These are phyloP conservation scores for Drosophila arawakana DNA, from an alignment of 1,140 invertebrate genomes.

Conservation along the genomic window DNA sequence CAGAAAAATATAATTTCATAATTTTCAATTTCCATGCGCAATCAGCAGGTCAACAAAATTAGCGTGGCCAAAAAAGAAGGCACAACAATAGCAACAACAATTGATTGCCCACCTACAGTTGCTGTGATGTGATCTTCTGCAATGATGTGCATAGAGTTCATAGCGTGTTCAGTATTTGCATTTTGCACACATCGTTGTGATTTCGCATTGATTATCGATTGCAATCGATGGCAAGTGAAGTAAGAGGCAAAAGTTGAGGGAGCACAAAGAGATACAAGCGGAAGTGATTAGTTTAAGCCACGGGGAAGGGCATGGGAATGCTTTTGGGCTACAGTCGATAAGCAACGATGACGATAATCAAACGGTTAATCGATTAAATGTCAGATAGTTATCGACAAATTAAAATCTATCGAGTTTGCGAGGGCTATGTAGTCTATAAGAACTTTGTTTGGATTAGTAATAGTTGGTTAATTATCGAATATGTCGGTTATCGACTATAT, in stretches of 20 bases:
- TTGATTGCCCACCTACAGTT: slow-evolving; percentile 63
- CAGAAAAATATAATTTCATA: slow-evolving; percentile 81
- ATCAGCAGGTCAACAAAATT: slow-evolving; percentile 81
- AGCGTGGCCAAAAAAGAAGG: slow-evolving; percentile 73
- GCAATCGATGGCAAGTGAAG: slow-evolving; percentile 22
- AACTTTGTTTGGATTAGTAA: too few relatives aligned
- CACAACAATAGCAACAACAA: slow-evolving; percentile 18
- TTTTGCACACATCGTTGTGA: slow-evolving; percentile 69
- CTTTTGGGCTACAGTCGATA: slow-evolving; percentile 25
- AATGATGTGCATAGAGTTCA: slow-evolving; percentile 45
- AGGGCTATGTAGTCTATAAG: too few relatives aligned
- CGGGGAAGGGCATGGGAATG: slow-evolving; percentile 31
- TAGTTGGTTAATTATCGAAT: too few relatives aligned
- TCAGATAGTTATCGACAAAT: neutral
- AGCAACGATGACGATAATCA: neutral
- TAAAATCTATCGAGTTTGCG: too few relatives aligned
- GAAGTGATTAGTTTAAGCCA: slow-evolving; percentile 21
- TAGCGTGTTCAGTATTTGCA: slow-evolving; percentile 56
- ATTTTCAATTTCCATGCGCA: slow-evolving; percentile 82
- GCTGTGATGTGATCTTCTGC: slow-evolving; percentile 48
- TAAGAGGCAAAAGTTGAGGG: slow-evolving; percentile 36
- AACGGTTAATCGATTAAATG: neutral
- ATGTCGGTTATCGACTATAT: neutral
- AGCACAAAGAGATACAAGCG: slow-evolving; percentile 32
- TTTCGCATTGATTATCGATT: slow-evolving; percentile 45